Evolutionary conservation across 2,113 vertebrate genomes (phyloP).

Genomic region (Lagopus muta): DNA sequence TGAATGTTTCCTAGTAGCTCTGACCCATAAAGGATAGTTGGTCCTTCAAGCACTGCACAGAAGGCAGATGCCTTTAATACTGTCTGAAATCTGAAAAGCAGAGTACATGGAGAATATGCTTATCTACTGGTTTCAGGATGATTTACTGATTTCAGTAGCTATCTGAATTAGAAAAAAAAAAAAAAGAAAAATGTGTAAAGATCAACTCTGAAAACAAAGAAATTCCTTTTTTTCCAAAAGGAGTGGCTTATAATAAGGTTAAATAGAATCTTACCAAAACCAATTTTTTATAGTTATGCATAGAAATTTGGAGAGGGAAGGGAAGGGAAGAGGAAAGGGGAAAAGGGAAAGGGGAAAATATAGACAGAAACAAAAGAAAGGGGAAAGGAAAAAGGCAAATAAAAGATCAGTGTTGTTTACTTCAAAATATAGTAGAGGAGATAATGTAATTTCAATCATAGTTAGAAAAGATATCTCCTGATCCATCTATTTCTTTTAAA

Average conservation of each 20-base stretch:
- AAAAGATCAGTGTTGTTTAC: fast-evolving
- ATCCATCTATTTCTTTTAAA: background rate
- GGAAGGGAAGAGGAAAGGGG: too few relatives aligned
- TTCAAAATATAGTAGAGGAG: background rate
- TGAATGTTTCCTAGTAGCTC: slow-evolving; percentile 35
- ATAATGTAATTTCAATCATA: background rate
- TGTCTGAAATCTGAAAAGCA: background rate
- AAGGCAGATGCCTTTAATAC: background rate
- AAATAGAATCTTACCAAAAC: background rate
- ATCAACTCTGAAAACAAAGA: background rate
- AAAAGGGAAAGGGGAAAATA: too few relatives aligned
- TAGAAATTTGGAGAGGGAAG: background rate
- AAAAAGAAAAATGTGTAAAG: background rate
- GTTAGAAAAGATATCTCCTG: background rate
- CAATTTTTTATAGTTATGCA: background rate
- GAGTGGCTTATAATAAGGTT: background rate
- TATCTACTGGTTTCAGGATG: background rate
- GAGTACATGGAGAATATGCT: background rate
- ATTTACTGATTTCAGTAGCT: background rate
- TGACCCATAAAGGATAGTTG: slow-evolving; percentile 50
- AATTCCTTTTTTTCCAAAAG: background rate
- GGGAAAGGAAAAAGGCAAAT: too few relatives aligned
- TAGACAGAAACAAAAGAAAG: background rate
- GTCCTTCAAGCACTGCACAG: background rate
- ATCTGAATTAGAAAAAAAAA: background rate